Evolutionary conservation across 2,113 vertebrate genomes (phyloP).

Genomic region (Callipepla californica): DNA sequence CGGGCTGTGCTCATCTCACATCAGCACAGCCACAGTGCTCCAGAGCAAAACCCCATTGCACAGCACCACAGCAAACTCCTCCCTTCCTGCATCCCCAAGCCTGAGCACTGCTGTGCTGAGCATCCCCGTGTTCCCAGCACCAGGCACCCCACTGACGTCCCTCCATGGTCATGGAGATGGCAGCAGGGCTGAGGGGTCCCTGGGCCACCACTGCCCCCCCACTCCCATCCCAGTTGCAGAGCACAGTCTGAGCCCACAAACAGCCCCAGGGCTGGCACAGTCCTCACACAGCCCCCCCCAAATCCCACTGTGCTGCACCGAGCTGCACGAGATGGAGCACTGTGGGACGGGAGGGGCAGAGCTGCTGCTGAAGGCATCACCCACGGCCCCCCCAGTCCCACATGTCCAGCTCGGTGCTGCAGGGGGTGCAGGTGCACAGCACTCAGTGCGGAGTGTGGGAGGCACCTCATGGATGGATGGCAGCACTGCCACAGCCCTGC

Average conservation of each 20-base stretch:
- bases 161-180: neutral
- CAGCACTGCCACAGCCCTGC: neutral
- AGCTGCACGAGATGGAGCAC: neutral
- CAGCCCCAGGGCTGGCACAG: fast-evolving
- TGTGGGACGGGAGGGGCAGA: fast-evolving
- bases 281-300: neutral
- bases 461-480: constrained; percentile 2
- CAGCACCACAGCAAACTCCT: neutral
- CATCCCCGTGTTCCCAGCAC: fast-evolving
- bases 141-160: fast-evolving
- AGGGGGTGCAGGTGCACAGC: neutral
- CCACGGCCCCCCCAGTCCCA: neutral
- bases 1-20: fast-evolving
- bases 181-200: neutral
- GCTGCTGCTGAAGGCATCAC: neutral
- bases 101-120: neutral
- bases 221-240: neutral
- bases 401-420: neutral
- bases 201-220: fast-evolving
- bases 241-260: neutral
- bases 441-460: neutral
- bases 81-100: neutral
- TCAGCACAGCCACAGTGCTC: fast-evolving
- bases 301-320: neutral
- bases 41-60: fast-evolving